Conservation (phyloP, 1,140 invertebrate genomes). For the Cyclargus thomasi region DNA sequence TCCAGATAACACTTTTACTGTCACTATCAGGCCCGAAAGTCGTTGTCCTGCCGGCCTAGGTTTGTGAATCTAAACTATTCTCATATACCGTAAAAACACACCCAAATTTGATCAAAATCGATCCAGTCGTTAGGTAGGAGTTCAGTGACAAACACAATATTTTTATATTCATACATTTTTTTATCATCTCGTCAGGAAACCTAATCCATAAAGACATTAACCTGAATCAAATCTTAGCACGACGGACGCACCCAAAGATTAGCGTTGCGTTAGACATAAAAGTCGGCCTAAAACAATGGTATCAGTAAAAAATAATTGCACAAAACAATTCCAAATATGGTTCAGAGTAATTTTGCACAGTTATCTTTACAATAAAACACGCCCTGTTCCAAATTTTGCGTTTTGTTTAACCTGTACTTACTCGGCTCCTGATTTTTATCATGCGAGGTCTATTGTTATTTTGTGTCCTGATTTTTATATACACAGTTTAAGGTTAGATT, state of each 20-base stretch:
- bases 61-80: too few species aligned
- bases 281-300: not conserved
- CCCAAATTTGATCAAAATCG: too few species aligned
- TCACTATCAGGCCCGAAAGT: too few species aligned
- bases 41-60: too few species aligned
- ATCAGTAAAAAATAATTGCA: not conserved
- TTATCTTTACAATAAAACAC: not conserved
- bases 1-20: too few species aligned
- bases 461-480: not conserved
- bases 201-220: not conserved
- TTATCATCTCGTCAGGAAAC: too few species aligned
- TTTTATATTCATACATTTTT: too few species aligned
- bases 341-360: not conserved
- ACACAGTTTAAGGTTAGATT: not conserved
- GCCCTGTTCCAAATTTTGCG: not conserved
- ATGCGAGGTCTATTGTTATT: not conserved
- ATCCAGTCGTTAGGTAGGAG: too few species aligned
- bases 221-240: not conserved
- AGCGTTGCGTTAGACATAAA: not conserved
- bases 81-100: too few species aligned
- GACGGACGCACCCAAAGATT: not conserved
- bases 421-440: not conserved
- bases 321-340: not conserved
- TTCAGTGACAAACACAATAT: too few species aligned
- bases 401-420: not conserved